Evolutionary conservation across 2,888 invertebrate genomes (phyloP), one percentile per base, ranked within the genome.

Genomic region (Diadegma fenestrale): DNA sequence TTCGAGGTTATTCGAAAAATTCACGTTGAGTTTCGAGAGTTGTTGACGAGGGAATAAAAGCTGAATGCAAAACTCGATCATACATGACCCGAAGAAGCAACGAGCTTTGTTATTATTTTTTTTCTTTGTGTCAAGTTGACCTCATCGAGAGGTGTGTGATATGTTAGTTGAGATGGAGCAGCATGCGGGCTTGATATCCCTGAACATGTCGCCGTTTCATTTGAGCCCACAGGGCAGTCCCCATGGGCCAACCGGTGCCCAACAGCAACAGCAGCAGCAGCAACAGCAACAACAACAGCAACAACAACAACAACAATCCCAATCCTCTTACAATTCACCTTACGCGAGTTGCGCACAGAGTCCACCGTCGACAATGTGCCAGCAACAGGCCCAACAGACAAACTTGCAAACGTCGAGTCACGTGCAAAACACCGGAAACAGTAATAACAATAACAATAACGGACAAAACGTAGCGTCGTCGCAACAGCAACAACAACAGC

Each of bases 91-190:
- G 88, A 12, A 63, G 3, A 63, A 17, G 63, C 33, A 82, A 66
- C 69, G 54, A 45, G 45, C 14, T 0, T 1, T 17, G 7, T 17
- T 12, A 4, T 14, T 43, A 64, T 19, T 37, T 41, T 22, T 12
- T 41, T 66, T 64, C 33, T 14, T 76, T 48, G 6, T 10, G 37
- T 64, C 30, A 68, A 63, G 33, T 30, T 48, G 80, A 48, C 80
- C 84, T 81, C 77, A 68, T 68, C 66, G 48, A 80, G 80, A 80
- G 88, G 88, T 88, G 88, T 73, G 91, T 94, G 95, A 95, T 95
- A 96, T 96, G 96, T 96, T 96, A 96, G 96, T 96, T 95, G 96
- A 96, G 95, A 98, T 98, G 98, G 97, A 98, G 95, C 97, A 97
- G 95, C 95, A 96, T 94, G 95, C 96, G 95, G 96, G 97, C 95